Evolutionary conservation across 2,888 invertebrate species (phyloP), one percentile per base, ranked within the genome.

Genomic region (Geophilus truncorum): DNA sequence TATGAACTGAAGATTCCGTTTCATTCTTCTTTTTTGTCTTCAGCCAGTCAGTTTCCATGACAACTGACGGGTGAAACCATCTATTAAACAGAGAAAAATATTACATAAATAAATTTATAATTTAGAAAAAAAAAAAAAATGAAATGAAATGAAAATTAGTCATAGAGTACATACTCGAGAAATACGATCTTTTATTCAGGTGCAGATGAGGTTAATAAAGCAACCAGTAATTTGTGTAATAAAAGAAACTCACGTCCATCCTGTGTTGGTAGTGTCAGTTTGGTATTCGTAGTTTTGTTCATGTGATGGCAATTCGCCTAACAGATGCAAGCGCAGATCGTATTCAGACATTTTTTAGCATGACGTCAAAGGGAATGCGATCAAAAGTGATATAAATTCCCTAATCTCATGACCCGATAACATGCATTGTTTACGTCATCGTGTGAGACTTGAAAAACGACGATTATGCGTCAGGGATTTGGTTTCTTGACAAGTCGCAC

Each of bases 21-120:
- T 32, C 32, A 32, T 30, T 79, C 32, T 75, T 78, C 45, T 80
- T 80, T 76, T 78, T 70, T 28, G 34, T 70, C 75, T 80, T 77
- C 62, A 81, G 57, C 78, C 81, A 75, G 80, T 81, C 81, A 81
- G 81, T 81, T 80, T 81, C 81, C 81, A 81, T 81, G 28, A 62
- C 79, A 30, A 62, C n/a, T 30, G 62, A 79, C 25, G 62, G 34
- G 18, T 79, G 15, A 10, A 10, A 21, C 79, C 79, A 79, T 36
- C 79, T 79, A n/a, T n/a, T n/a, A n/a, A n/a, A n/a, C n/a, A n/a
- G n/a, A n/a, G n/a, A 45, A 34, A 40, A n/a, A n/a, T n/a, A n/a
- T n/a, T n/a, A 9, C 7, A 75, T 30, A 75, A 75, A 12, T 12
- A 21, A 25, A 75, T 7, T 7, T 12, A 25, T 7, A 75, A 75